A percentile compares a stretch with the other conserved stretches of the same genome.
Conservation (phyloP, 2,888 invertebrate species). For the Athalia rosae region DNA sequence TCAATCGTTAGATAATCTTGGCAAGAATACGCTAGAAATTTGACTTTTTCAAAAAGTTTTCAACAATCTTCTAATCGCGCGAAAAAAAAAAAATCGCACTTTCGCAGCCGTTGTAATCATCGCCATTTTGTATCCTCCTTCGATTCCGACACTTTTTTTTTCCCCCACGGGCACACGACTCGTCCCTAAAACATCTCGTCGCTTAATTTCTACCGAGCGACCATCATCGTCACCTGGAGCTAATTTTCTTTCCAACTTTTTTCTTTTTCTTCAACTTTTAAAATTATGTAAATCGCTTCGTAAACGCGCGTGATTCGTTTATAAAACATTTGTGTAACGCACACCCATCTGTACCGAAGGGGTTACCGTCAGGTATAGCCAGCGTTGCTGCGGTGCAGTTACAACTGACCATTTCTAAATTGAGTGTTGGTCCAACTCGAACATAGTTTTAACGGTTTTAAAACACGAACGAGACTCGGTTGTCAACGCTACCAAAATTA, state of each 20-base stretch:
- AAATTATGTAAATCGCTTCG: slow-evolving; percentile 33
- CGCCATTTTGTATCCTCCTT: not conserved
- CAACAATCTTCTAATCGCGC: not conserved
- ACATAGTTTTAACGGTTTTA: slow-evolving; percentile 17
- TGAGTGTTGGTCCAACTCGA: slow-evolving; percentile 20
- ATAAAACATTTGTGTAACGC: not conserved
- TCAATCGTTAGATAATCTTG: no score
- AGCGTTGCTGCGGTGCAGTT: not conserved
- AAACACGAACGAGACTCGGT: slow-evolving; percentile 4
- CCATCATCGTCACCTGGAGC: not conserved
- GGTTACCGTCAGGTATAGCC: no score
- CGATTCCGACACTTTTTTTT: not conserved
- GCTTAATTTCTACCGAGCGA: not conserved
- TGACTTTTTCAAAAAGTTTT: no score
- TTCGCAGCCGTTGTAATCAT: not conserved
- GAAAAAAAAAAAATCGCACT: not conserved
- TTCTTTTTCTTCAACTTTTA: no score
- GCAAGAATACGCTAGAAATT: no score
- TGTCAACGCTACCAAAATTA: slow-evolving; percentile 18
- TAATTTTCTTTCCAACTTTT: not conserved
- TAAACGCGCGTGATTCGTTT: slow-evolving; percentile 6
- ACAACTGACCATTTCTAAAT: not conserved
- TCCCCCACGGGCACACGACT: no score
- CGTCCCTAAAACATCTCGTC: no score
- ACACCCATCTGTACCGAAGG: no score